Percentiles rank a stretch among this genome's conserved stretches.
phyloP scores from a whole-genome alignment of 2,888 invertebrate genomes.

The Adelphocoris suturalis region DNA sequence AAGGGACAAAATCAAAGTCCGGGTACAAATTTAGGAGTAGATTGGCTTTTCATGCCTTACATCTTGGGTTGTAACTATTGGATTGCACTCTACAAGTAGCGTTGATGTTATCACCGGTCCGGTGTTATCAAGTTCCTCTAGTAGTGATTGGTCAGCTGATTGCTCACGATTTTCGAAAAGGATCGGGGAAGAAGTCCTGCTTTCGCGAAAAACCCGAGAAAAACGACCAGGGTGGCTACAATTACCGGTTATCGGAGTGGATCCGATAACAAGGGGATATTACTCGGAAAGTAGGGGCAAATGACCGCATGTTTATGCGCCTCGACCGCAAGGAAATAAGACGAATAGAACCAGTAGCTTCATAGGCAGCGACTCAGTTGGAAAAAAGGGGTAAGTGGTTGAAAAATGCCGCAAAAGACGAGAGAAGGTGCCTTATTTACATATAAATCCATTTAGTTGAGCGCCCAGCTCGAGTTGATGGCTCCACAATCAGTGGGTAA shows the following conservation, averaged over 20 bases:
- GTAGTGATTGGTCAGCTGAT: too few relatives aligned
- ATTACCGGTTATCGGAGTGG: slow-evolving; percentile 4
- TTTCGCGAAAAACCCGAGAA: background rate
- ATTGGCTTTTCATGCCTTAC: too few relatives aligned
- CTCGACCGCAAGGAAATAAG: background rate
- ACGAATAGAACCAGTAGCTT: slow-evolving; percentile 26
- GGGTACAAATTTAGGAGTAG: too few relatives aligned
- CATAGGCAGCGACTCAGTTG: background rate
- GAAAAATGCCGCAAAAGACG: slow-evolving; percentile 7
- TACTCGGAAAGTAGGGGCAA: background rate
- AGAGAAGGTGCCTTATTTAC: slow-evolving; percentile 21
- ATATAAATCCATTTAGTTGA: slow-evolving; percentile 42
- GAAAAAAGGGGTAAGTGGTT: background rate
- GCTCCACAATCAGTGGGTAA: background rate
- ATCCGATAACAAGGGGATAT: background rate
- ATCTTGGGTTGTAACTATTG: too few relatives aligned
- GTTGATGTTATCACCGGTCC: too few relatives aligned
- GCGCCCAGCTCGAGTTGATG: slow-evolving; percentile 24
- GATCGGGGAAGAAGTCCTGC: too few relatives aligned
- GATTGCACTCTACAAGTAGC: too few relatives aligned
- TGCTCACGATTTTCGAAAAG: background rate
- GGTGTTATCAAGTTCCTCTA: too few relatives aligned
- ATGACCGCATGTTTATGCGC: background rate
- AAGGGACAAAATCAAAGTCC: too few relatives aligned
- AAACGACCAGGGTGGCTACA: background rate